A percentile compares a stretch with the other conserved stretches of the same genome.
Evolutionary conservation across 53 echinoderm and acorn worm species (phyloP).

Genomic region (Henricia sp.): DNA sequence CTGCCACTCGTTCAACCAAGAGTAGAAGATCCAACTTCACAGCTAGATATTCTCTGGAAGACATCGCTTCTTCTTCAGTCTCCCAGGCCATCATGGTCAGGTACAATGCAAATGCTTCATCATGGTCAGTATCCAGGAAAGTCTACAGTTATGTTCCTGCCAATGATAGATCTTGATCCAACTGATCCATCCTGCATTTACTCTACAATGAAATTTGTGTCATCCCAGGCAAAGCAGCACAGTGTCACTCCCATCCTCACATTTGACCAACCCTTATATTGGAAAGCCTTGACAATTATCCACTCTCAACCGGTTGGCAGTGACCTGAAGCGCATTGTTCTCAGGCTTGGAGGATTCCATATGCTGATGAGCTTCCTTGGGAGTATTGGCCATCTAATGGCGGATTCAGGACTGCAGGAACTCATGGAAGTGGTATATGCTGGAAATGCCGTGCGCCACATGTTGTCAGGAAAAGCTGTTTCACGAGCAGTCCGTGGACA

Average conservation of each 20-base stretch:
- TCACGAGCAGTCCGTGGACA: constrained; percentile 43
- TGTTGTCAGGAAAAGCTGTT: constrained; percentile 64
- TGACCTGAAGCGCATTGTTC: constrained; percentile 47
- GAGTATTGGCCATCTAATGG: constrained; percentile 63
- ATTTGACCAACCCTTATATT: constrained; percentile 66
- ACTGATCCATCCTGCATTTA: constrained; percentile 55
- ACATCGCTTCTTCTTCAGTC: too few relatives aligned
- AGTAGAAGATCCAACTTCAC: too few relatives aligned
- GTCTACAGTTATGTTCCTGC: too few relatives aligned
- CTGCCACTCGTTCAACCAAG: too few relatives aligned
- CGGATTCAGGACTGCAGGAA: constrained; percentile 57
- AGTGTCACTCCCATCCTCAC: constrained; percentile 44
- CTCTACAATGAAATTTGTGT: constrained; percentile 48
- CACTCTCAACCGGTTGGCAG: constrained; percentile 49
- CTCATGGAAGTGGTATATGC: constrained; percentile 69
- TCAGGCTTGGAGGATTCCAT: constrained; percentile 61
- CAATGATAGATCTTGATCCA: constrained; percentile 52
- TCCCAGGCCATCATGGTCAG: too few relatives aligned
- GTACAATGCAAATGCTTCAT: too few relatives aligned
- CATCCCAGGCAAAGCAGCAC: constrained; percentile 38
- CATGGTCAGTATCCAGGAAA: too few relatives aligned
- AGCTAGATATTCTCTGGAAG: too few relatives aligned
- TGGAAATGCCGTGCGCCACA: constrained; percentile 50
- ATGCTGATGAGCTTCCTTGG: constrained; percentile 64
- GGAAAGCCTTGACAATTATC: constrained; percentile 56